Base-by-base conservation (phyloP, 92 coral and sea anemone species). In the Pocillopora grandis region DNA sequence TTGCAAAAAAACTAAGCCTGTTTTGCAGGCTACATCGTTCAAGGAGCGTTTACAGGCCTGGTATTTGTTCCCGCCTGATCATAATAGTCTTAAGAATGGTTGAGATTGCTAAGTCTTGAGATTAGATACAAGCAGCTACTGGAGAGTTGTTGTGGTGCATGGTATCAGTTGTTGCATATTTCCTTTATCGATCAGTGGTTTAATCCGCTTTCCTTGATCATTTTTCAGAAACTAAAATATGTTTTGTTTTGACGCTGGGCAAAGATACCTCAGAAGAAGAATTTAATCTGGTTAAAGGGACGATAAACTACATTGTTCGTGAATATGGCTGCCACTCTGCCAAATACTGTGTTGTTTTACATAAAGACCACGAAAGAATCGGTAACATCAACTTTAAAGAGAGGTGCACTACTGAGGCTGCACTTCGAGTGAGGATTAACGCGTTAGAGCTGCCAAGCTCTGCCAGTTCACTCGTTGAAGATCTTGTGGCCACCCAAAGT, bases 171-270 rank as follows among this genome's bases (percentile, higher is more conserved):
- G 56, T 36, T 35, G 52, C 3, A 5, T 19, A 20, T 35, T 13
- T 55, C 6, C 19, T 33, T n/a, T 33, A 66, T 42, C 52, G 37
- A 9, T 71, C 52, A 71, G 12, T 37, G 18, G 12, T 16, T 19
- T 58, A 1, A 33, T 5, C 6, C 2, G 7, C 19, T n/a, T 13
- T 37, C 17, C 35, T 80, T 66, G 17, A 59, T 66, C 4, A 42
- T 42, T 42, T 68, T 80, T 49, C 75, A 80, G 84, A 68, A 2
- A 80, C 84, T n/a, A 56, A 80, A 27, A 12, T 80, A 12, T 66
- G 74, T 14, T 80, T 80, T 80, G 55, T 80, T 55, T 75, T 80
- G 65, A 68, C 75, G 57, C 66, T 80, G 75, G 18, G 52, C 66
- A 55, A 31, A 3, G 75, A 67, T 52, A 55, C 62, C 16, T 14